Evolutionary conservation across 2,113 vertebrate species (phyloP).

Genomic region (Ictalurus furcatus): DNA sequence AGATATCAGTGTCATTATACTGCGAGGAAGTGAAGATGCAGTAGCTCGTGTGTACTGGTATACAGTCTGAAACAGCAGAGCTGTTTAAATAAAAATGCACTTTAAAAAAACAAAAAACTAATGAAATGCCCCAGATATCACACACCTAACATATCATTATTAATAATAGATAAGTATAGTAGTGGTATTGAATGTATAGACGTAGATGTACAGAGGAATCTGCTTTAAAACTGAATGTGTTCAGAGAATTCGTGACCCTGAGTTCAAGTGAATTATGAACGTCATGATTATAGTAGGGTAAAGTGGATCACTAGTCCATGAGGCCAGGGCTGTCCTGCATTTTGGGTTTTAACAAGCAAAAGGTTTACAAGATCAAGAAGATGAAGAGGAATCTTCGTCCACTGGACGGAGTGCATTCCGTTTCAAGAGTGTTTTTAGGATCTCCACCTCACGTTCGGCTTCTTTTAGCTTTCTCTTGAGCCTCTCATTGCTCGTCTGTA

Average conservation of each 20-base stretch:
- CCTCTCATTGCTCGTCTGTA: constrained; percentile 83
- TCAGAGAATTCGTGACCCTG: not conserved
- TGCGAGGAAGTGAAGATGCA: not conserved
- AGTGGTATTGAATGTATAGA: not conserved
- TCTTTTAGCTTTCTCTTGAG: constrained; percentile 86
- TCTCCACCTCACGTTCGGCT: constrained; percentile 84
- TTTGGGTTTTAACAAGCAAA: not conserved
- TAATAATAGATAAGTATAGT: not conserved
- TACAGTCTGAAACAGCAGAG: not conserved
- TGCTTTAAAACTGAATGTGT: not conserved
- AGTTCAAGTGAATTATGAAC: not conserved
- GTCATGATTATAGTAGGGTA: not conserved
- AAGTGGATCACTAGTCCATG: not conserved
- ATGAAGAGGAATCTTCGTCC: constrained; percentile 70
- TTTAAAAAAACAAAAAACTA: not conserved
- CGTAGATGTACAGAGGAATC: not conserved
- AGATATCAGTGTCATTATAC: not conserved
- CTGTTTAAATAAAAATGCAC: not conserved
- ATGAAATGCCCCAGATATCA: not conserved
- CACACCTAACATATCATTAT: not conserved
- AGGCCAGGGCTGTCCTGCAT: not conserved
- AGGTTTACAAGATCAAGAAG: constrained; percentile 53
- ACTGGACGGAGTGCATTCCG: constrained; percentile 68
- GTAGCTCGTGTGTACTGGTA: not conserved
- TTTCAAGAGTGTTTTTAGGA: constrained; percentile 77